These are phyloP conservation scores for Saxicola maurus DNA, from an alignment of 2,797 vertebrate genomes.

Conservation along the genomic window DNA sequence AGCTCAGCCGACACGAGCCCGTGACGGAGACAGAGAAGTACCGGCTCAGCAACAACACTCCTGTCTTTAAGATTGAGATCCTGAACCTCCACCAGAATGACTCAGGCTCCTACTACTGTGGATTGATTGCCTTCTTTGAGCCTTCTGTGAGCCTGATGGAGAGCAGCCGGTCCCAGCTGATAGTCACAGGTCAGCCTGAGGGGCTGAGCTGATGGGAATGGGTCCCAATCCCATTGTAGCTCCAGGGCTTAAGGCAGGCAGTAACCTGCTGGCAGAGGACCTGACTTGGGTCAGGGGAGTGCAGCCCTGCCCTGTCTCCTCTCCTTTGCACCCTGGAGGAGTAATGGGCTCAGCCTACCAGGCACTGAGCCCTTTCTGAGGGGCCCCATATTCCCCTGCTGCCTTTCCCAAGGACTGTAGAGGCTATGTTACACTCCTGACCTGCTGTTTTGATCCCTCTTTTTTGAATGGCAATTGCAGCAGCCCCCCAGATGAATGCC, in stretches of 20 bases:
- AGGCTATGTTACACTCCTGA: not conserved
- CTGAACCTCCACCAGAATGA: constrained; percentile 45
- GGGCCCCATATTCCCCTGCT: not conserved
- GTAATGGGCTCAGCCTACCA: not conserved
- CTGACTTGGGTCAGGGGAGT: not conserved
- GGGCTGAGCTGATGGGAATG: not conserved
- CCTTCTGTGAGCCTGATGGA: not conserved
- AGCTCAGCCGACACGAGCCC: not conserved
- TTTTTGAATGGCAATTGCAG: not conserved
- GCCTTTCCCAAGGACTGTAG: not conserved
- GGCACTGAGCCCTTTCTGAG: not conserved
- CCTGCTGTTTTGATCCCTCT: not conserved
- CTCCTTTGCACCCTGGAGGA: not conserved
- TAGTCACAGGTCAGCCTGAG: constrained; percentile 59
- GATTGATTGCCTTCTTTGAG: not conserved
- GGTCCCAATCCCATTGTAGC: not conserved
- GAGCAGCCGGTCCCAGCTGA: constrained; percentile 29
- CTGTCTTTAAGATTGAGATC: constrained; percentile 29
- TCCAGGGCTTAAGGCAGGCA: not conserved
- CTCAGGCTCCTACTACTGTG: constrained; percentile 57
- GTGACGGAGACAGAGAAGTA: not conserved
- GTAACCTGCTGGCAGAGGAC: not conserved
- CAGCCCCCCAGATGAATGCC: not conserved
- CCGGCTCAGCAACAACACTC: not conserved
- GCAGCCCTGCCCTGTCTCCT: not conserved